Conservation (phyloP, 2,888 invertebrate genomes). For the Fragum sueziense region DNA sequence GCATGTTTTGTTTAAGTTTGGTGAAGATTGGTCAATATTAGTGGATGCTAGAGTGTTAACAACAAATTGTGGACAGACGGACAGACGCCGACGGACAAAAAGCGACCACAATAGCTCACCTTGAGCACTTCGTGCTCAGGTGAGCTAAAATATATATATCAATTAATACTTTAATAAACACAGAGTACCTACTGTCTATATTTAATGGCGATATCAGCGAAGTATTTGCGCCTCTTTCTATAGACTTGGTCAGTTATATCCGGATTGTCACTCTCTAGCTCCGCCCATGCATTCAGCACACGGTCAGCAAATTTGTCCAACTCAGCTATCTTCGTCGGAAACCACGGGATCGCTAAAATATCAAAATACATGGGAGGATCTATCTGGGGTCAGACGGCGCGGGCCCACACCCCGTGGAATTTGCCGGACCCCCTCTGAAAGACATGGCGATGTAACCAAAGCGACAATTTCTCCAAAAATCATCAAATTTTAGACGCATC, state of each 20-base stretch:
- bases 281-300: slow-evolving; percentile 98
- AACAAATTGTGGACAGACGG: too few relatives aligned
- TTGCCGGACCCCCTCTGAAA: too few relatives aligned
- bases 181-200: slow-evolving; percentile 91
- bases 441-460: background rate
- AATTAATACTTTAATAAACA: background rate
- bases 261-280: slow-evolving; percentile 98
- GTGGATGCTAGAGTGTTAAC: background rate
- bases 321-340: slow-evolving; percentile 96
- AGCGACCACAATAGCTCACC: background rate
- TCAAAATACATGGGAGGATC: background rate
- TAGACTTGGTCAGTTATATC: slow-evolving; percentile 96
- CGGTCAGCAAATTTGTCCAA: slow-evolving; percentile 97
- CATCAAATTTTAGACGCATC: background rate
- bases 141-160: background rate
- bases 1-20: background rate
- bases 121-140: background rate
- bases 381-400: background rate
- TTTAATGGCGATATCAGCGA: slow-evolving; percentile 95
- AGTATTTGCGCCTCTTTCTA: slow-evolving; percentile 94
- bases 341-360: slow-evolving; percentile 88
- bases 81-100: too few relatives aligned
- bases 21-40: background rate
- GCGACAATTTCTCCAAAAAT: background rate
- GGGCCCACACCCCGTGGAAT: too few relatives aligned